These are phyloP conservation scores for Ceyx erithaca DNA, from an alignment of 2,797 vertebrate species.

Conservation along the genomic window DNA sequence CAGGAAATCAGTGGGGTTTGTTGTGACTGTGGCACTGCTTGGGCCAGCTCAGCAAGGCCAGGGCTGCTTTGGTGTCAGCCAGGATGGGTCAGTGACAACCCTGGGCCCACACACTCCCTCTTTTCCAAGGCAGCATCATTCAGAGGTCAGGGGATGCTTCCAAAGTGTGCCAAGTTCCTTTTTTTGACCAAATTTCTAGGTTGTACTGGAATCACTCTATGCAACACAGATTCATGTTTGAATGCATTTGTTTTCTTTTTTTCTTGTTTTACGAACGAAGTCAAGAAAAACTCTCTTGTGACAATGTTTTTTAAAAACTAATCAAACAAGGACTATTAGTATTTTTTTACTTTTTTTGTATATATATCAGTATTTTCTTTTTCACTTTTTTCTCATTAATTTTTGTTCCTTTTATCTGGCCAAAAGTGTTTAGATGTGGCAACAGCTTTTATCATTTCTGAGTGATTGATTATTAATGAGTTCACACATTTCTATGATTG, in stretches of 20 bases:
- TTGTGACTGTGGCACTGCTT: not conserved
- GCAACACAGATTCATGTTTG: constrained; percentile 85
- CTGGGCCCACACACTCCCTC: not conserved
- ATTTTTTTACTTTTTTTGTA: constrained; percentile 81
- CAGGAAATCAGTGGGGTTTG: not conserved
- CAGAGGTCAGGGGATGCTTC: constrained; percentile 71
- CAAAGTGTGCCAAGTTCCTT: constrained; percentile 86
- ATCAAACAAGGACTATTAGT: constrained; percentile 71
- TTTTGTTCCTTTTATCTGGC: constrained; percentile 69
- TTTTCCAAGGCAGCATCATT: constrained; percentile 35
- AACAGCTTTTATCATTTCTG: constrained; percentile 63
- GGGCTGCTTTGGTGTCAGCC: not conserved
- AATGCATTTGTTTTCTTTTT: constrained; percentile 62
- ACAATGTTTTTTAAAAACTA: constrained; percentile 68
- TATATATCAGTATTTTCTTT: constrained; percentile 68
- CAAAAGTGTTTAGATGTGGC: constrained; percentile 54
- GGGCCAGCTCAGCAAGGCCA: not conserved
- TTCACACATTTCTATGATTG: constrained; percentile 29
- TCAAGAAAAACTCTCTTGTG: constrained; percentile 76
- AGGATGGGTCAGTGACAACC: not conserved
- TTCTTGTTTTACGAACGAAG: constrained; percentile 69
- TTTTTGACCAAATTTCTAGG: constrained; percentile 81
- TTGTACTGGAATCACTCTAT: constrained; percentile 94
- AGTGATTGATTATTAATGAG: constrained; percentile 34
- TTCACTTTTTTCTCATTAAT: constrained; percentile 54